A percentile compares a stretch with the other conserved stretches of the same genome.
These are phyloP conservation scores for Metaphire vulgaris DNA, from an alignment of 1,140 invertebrate species.

Conservation along the genomic window DNA sequence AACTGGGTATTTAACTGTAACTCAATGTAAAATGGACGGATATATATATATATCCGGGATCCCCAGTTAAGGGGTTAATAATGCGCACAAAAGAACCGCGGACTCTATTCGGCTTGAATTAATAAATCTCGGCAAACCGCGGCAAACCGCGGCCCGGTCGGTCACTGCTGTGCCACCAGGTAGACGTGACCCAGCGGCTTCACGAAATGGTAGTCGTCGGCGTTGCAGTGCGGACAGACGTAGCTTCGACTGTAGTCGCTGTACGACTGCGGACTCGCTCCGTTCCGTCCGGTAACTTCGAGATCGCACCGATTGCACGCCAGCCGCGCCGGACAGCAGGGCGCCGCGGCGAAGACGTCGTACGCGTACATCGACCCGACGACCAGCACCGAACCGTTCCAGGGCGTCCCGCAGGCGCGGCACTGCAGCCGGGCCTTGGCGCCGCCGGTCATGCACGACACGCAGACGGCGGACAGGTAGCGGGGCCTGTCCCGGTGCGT, in stretches of 20 bases:
- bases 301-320: conserved; percentile 55
- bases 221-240: conserved; percentile 81
- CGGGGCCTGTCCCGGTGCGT: background rate
- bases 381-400: conserved; percentile 86
- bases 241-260: conserved; percentile 89
- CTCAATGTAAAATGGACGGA: no score
- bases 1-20: no score
- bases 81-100: no score
- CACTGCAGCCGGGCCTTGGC: conserved; percentile 62
- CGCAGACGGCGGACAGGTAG: background rate
- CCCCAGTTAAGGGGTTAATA: no score
- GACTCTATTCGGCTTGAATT: no score
- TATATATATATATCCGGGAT: no score
- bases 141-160: no score
- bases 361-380: conserved; percentile 96
- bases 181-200: conserved; percentile 60
- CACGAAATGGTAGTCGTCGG: conserved; percentile 88
- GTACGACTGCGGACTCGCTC: conserved; percentile 64
- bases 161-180: no score
- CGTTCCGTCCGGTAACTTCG: conserved; percentile 41
- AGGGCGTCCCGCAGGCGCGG: conserved; percentile 72
- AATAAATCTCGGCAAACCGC: no score
- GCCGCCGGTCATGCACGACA: background rate
- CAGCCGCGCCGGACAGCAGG: conserved; percentile 84
- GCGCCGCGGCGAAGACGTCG: conserved; percentile 92